Percentiles rank a stretch among this genome's conserved stretches.
Conservation (phyloP, 2,113 vertebrate species). For the Ranitomeya variabilis region DNA sequence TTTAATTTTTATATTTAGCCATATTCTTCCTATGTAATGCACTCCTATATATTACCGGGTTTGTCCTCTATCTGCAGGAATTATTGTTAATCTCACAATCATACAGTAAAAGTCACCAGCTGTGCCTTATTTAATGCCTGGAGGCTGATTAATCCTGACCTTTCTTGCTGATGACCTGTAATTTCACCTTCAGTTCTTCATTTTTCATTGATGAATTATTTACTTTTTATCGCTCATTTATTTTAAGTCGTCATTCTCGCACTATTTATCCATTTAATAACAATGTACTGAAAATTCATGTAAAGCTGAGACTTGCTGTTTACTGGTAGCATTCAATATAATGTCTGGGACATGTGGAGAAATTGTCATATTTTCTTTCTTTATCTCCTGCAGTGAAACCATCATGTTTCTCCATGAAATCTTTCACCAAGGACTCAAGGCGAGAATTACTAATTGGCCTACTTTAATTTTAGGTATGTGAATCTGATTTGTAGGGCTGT, state of each 20-base stretch:
- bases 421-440: conserved; percentile 98
- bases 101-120: conserved; percentile 13
- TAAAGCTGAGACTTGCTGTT: conserved; percentile 7
- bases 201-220: conserved; percentile 35
- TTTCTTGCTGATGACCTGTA: conserved; percentile 19
- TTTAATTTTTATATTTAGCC: too few relatives aligned
- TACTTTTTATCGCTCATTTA: conserved; percentile 13
- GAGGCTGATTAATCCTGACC: conserved; percentile 35
- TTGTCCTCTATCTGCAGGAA: background rate
- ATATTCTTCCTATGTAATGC: background rate
- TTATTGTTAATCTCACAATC: conserved; percentile 10
- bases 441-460: conserved; percentile 97
- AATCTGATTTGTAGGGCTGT: conserved; percentile 39
- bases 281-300: background rate
- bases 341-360: background rate
- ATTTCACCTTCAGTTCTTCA: conserved; percentile 21
- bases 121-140: conserved; percentile 28
- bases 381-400: conserved; percentile 83
- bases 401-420: conserved; percentile 99
- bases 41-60: background rate
- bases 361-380: conserved; percentile 40
- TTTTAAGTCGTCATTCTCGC: background rate
- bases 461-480: conserved; percentile 95
- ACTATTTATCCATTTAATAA: conserved; percentile 20
- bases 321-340: conserved; percentile 2